Percentiles rank a stretch among this genome's conserved stretches.
Conservation (phyloP, 2,797 vertebrate genomes). For the Tenualosa ilisha region DNA sequence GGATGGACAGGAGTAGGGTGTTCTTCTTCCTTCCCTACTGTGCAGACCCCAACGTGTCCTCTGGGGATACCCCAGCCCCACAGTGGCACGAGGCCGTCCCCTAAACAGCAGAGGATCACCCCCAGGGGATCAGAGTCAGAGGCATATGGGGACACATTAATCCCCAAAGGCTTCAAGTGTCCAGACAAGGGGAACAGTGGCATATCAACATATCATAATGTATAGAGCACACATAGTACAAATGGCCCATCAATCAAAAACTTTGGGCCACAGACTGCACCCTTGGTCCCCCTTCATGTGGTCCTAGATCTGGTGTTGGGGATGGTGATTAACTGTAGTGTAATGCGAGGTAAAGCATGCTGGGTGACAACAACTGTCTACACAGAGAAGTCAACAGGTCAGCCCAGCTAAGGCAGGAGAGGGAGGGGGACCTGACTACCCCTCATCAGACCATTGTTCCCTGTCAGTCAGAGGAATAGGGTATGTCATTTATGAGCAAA, state of each 20-base stretch:
- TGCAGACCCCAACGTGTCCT: slow-evolving; percentile 48
- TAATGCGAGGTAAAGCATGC: slow-evolving; percentile 19
- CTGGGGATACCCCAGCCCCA: slow-evolving; percentile 61
- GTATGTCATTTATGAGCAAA: neutral
- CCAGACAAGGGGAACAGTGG: slow-evolving; percentile 31
- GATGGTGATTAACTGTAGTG: slow-evolving; percentile 11
- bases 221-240: neutral
- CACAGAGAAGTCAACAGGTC: slow-evolving; percentile 23
- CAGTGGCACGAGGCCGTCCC: slow-evolving; percentile 34
- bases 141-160: neutral
- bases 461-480: neutral
- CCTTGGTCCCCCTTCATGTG: neutral
- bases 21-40: slow-evolving; percentile 57
- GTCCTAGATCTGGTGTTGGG: neutral
- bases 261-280: neutral
- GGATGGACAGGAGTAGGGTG: slow-evolving; percentile 46
- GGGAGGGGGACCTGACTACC: neutral
- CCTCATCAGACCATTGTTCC: neutral
- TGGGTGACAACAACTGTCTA: slow-evolving; percentile 15
- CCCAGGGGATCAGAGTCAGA: neutral
- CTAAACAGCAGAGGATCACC: slow-evolving; percentile 50
- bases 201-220: slow-evolving; percentile 37
- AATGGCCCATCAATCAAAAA: slow-evolving; percentile 15
- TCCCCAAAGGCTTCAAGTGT: slow-evolving; percentile 3
- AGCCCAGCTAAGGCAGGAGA: neutral